Conservation (phyloP, 2,113 vertebrate genomes). For the Vireo altiloquus region DNA sequence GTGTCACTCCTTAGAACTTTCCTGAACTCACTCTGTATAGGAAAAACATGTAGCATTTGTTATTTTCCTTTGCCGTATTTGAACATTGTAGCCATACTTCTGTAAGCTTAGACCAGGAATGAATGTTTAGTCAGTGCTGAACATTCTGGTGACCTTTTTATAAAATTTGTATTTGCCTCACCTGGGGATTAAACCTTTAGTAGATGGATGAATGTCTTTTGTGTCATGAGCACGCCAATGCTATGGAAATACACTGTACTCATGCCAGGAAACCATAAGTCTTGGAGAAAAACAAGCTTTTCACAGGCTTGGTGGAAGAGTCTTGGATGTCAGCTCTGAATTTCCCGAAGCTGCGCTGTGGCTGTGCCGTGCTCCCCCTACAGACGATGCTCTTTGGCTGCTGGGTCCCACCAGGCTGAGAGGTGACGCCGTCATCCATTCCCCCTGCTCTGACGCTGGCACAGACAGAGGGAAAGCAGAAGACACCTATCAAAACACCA, state of each 20-base stretch:
- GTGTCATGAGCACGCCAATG: neutral
- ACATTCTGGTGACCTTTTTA: neutral
- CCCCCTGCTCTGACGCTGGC: neutral
- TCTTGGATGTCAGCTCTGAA: neutral
- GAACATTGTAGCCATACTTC: neutral
- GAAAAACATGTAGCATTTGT: neutral
- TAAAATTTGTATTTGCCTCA: neutral
- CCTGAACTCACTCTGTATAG: neutral
- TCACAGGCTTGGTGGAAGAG: neutral
- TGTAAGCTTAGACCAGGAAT: neutral
- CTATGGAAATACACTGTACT: neutral
- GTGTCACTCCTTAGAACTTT: neutral
- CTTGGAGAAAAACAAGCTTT: neutral
- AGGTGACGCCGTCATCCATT: rapidly evolving
- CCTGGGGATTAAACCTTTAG: neutral
- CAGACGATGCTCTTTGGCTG: neutral
- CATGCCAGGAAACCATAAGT: neutral
- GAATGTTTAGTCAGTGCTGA: neutral
- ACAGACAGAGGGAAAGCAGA: neutral
- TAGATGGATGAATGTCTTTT: neutral
- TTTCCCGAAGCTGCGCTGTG: neutral
- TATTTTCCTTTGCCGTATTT: neutral
- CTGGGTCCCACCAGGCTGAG: neutral
- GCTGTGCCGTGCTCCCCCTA: neutral
- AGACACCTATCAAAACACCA: neutral